Percentiles rank a stretch among this genome's conserved stretches.
Evolutionary conservation across 2,888 invertebrate genomes (phyloP).

Genomic region (Noctua fimbriata): DNA sequence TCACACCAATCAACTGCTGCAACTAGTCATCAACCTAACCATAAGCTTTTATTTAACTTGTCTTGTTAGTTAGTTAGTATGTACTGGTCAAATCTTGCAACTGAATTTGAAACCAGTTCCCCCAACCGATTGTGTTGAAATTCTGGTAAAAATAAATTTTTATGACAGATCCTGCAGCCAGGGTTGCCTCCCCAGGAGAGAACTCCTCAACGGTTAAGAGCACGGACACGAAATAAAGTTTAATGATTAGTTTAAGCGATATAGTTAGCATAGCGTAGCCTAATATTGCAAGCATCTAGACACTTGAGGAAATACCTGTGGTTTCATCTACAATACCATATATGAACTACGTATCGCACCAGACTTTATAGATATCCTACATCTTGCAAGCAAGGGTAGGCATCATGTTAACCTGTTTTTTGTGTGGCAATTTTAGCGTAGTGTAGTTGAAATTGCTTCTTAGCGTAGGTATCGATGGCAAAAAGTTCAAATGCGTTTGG

Average conservation of each 20-base stretch:
- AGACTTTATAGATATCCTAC: not conserved
- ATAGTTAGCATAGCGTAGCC: not conserved
- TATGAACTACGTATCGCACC: not conserved
- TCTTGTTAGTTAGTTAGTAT: not conserved
- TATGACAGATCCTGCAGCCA: not conserved
- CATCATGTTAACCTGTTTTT: not conserved
- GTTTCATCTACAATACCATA: not conserved
- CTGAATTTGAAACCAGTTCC: not conserved
- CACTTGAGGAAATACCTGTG: not conserved
- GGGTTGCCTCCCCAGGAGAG: not conserved
- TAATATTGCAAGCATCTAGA: not conserved
- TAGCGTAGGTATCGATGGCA: not conserved
- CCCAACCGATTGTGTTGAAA: not conserved
- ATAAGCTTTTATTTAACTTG: not conserved
- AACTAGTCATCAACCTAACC: not conserved
- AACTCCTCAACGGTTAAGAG: no score
- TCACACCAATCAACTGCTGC: not conserved
- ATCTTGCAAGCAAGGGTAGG: not conserved
- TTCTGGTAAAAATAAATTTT: not conserved
- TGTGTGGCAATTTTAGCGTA: slow-evolving; percentile 4
- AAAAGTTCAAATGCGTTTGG: not conserved
- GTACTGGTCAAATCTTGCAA: no score
- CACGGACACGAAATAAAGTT: not conserved
- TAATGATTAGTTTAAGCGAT: not conserved
- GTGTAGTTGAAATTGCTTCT: not conserved